These are phyloP conservation scores for Abrostola tripartita DNA, from an alignment of 2,888 invertebrate genomes.

Conservation along the genomic window DNA sequence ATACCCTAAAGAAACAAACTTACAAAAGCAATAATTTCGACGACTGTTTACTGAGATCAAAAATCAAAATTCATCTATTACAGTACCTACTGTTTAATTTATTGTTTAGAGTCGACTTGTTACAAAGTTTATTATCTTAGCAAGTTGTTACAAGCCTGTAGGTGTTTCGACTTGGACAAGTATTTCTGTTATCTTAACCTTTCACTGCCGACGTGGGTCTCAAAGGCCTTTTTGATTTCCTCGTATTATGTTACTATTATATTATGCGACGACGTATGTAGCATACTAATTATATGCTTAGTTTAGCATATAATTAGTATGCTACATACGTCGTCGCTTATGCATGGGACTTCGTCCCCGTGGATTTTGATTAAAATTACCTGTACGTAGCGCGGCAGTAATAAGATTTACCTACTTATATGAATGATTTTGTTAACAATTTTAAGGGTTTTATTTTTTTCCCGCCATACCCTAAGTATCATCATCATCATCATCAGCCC, in stretches of 20 bases:
- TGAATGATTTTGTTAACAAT: too few species aligned
- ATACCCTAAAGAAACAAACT: neutral
- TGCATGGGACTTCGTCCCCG: too few species aligned
- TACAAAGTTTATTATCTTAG: constrained; percentile 47
- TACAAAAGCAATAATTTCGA: constrained; percentile 3
- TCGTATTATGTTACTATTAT: constrained; percentile 7
- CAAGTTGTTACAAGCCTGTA: constrained; percentile 45
- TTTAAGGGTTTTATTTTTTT: too few species aligned
- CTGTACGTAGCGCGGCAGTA: too few species aligned
- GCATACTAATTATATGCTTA: too few species aligned
- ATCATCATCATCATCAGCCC: too few species aligned
- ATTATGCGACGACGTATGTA: neutral
- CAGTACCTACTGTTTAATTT: constrained; percentile 40
- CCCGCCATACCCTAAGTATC: too few species aligned
- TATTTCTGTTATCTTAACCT: constrained; percentile 51
- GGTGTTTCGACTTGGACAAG: constrained; percentile 40
- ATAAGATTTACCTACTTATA: too few species aligned
- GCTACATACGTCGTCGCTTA: neutral
- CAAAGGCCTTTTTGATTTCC: constrained; percentile 4
- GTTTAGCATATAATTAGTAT: too few species aligned
- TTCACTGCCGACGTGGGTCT: constrained; percentile 14
- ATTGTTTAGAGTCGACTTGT: constrained; percentile 42
- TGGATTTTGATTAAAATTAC: too few species aligned
- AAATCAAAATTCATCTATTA: constrained; percentile 23
- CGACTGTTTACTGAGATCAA: constrained; percentile 12